Percentiles rank a stretch among this genome's conserved stretches.
Evolutionary conservation across 2,113 vertebrate genomes (phyloP).

Genomic region (Mormyrus lacerda): DNA sequence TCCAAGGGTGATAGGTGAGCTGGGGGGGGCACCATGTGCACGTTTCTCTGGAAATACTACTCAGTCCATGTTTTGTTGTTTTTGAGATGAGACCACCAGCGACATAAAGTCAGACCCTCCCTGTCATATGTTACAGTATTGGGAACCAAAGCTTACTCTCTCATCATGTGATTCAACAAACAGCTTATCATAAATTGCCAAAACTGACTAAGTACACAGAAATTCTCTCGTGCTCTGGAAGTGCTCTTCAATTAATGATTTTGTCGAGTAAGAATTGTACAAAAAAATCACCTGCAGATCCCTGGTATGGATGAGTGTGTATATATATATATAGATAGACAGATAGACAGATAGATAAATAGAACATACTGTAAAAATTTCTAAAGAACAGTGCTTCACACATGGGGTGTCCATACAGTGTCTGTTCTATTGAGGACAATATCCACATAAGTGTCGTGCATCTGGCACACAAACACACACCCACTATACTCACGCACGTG

Average conservation of each 20-base stretch:
- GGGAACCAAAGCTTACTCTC: too few relatives aligned
- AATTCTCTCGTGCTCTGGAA: too few relatives aligned
- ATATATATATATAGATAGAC: too few relatives aligned
- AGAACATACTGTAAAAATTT: too few relatives aligned
- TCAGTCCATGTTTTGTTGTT: neutral
- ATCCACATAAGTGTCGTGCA: neutral
- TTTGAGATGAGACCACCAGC: neutral
- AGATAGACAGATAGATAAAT: too few relatives aligned
- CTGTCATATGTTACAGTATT: too few relatives aligned
- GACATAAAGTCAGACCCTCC: neutral
- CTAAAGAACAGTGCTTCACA: neutral
- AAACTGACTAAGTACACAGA: too few relatives aligned
- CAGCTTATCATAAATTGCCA: too few relatives aligned
- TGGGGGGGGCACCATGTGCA: neutral
- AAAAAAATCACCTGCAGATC: neutral
- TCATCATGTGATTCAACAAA: too few relatives aligned
- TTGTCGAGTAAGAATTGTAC: neutral
- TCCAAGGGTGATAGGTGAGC: conserved; percentile 87
- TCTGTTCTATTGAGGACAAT: neutral
- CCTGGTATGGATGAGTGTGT: neutral
- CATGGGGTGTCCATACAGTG: neutral
- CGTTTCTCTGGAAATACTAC: neutral
- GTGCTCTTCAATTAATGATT: neutral
- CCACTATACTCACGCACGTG: neutral
- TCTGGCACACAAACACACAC: neutral